Percentiles rank a stretch among this genome's conserved stretches.
These are phyloP conservation scores for Strigops habroptila DNA, from an alignment of 2,113 vertebrate species.

Conservation along the genomic window DNA sequence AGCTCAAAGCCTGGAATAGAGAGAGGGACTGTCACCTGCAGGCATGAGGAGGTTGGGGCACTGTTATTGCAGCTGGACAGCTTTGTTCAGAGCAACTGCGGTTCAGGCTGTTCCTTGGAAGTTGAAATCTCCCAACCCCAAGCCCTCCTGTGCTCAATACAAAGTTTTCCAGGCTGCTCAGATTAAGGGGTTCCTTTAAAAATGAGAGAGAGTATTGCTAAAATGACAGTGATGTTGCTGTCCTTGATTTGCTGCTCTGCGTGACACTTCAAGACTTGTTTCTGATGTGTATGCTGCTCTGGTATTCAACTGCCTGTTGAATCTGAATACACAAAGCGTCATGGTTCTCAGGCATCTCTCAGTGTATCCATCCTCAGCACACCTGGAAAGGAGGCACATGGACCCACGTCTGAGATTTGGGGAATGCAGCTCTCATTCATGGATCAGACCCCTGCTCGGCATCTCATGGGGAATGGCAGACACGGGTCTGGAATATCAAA, in stretches of 20 bases:
- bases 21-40: background rate
- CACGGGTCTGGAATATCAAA: background rate
- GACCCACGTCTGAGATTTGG: background rate
- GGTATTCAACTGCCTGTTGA: background rate
- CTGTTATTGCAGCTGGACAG: background rate
- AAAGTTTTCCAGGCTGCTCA: background rate
- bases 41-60: accelerated
- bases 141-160: background rate
- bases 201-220: background rate
- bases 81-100: accelerated
- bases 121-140: background rate
- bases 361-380: background rate
- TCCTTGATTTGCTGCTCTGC: background rate
- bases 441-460: background rate
- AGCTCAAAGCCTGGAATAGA: background rate
- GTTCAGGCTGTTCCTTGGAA: background rate
- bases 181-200: background rate
- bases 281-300: background rate
- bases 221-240: background rate
- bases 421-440: background rate
- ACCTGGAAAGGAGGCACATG: accelerated
- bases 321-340: background rate
- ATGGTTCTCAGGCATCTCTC: background rate
- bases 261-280: background rate
- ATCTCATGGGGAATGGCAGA: background rate